phyloP scores from a whole-genome alignment of 2,888 invertebrate species.

The Parnassius glacialis region DNA sequence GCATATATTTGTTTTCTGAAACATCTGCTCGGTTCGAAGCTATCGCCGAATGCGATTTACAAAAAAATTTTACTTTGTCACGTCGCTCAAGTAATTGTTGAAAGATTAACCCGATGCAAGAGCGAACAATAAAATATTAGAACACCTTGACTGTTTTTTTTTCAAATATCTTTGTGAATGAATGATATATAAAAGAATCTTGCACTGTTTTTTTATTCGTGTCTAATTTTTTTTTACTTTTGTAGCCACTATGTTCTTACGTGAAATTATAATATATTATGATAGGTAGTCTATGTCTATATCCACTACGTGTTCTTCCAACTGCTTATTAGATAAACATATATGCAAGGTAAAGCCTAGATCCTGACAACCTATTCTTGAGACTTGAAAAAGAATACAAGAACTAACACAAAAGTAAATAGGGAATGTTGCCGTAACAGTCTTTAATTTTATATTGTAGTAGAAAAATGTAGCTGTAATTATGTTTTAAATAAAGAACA shows the following conservation, averaged over 20 bases:
- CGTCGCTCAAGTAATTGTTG: constrained; percentile 62
- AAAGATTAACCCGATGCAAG: constrained; percentile 76
- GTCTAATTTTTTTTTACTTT: background rate
- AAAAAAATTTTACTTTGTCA: constrained; percentile 61
- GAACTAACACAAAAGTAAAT: too few relatives aligned
- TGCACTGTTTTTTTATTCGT: background rate
- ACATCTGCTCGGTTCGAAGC: constrained; percentile 68
- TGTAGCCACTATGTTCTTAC: background rate
- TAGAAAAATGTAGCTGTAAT: too few relatives aligned
- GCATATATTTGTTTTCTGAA: constrained; percentile 66
- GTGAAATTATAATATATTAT: too few relatives aligned
- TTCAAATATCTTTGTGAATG: background rate
- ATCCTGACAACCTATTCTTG: too few relatives aligned
- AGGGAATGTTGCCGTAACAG: too few relatives aligned
- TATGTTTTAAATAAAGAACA: too few relatives aligned
- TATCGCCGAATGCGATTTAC: constrained; percentile 53
- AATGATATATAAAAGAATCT: background rate
- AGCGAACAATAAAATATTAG: constrained; percentile 55
- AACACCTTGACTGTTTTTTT: constrained; percentile 67
- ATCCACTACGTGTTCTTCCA: too few relatives aligned
- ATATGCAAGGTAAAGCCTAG: too few relatives aligned
- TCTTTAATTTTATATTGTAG: too few relatives aligned
- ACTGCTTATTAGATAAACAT: too few relatives aligned
- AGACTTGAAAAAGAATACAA: too few relatives aligned
- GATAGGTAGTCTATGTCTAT: too few relatives aligned